phyloP scores from a whole-genome alignment of 2,888 invertebrate species.

The Acleris sparsana region DNA sequence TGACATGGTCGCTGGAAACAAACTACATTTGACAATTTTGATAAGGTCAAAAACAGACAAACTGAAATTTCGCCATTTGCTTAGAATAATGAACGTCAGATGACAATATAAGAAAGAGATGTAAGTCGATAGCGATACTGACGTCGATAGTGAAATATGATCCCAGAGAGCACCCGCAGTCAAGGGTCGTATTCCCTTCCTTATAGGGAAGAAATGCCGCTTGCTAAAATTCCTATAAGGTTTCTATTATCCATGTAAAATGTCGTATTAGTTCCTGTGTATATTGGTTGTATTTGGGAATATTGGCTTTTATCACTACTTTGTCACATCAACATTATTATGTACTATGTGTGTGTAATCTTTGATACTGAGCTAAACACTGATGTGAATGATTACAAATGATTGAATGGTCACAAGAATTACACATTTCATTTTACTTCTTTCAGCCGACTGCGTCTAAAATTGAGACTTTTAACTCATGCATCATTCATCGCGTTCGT shows the following conservation, averaged over 20 bases:
- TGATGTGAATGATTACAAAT: neutral
- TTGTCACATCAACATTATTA: neutral
- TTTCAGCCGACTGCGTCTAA: conserved; percentile 11
- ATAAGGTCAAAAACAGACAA: too few species aligned
- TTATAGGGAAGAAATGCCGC: conserved; percentile 56
- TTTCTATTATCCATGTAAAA: conserved; percentile 40
- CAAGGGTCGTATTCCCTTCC: conserved; percentile 50
- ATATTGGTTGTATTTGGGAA: neutral
- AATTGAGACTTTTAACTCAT: conserved; percentile 16
- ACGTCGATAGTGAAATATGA: conserved; percentile 53
- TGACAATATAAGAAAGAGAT: conserved; percentile 17
- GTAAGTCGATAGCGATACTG: conserved; percentile 57
- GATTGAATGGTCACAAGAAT: too few species aligned
- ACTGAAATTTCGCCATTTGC: too few species aligned
- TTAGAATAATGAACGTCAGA: conserved; percentile 1
- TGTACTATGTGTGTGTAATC: neutral
- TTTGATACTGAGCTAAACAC: neutral
- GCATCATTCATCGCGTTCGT: conserved; percentile 21
- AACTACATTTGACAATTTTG: neutral
- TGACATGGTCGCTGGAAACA: neutral
- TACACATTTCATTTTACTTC: neutral
- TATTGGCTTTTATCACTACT: conserved; percentile 1
- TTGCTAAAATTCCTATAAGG: conserved; percentile 53
- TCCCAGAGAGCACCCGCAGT: conserved; percentile 38
- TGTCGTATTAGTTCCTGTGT: neutral